Evolutionary conservation across 2,797 vertebrate genomes (phyloP).

Genomic region (Odontamblyopus rebecca): DNA sequence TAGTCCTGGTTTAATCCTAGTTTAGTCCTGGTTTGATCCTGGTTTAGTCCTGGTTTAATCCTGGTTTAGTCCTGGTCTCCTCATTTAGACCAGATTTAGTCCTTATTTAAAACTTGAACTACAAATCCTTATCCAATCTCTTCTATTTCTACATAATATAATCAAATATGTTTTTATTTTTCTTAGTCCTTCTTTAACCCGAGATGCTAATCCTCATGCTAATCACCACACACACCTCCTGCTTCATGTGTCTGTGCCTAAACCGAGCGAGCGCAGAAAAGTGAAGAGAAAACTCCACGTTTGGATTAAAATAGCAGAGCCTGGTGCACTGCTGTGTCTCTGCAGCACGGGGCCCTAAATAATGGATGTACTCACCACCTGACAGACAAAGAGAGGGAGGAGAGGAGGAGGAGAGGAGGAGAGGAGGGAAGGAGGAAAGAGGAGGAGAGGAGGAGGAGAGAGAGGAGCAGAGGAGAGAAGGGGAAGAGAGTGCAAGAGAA

Average conservation of each 20-base stretch:
- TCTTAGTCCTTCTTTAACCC: too few relatives aligned
- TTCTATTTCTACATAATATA: not conserved
- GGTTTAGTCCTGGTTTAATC: too few relatives aligned
- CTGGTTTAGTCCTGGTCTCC: too few relatives aligned
- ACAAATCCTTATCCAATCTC: not conserved
- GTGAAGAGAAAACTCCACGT: constrained; percentile 19
- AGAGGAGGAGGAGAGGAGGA: constrained; percentile 61
- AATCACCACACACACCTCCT: too few relatives aligned
- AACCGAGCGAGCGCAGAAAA: constrained; percentile 4
- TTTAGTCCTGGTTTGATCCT: too few relatives aligned
- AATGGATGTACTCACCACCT: constrained; percentile 75
- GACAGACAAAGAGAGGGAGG: constrained; percentile 74
- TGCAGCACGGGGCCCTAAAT: constrained; percentile 65
- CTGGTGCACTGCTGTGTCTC: constrained; percentile 30
- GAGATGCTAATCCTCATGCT: too few relatives aligned
- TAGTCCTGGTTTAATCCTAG: not conserved
- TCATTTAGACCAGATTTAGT: not conserved
- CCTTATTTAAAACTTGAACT: not conserved
- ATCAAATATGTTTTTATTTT: too few relatives aligned
- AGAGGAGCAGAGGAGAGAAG: too few relatives aligned
- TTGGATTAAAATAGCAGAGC: constrained; percentile 50
- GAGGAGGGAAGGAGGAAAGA: constrained; percentile 53
- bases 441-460: constrained; percentile 19
- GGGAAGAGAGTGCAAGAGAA: too few relatives aligned
- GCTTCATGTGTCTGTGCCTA: not conserved